Conservation (phyloP, 35 echinoderm and acorn worm genomes). For the Patiria miniata region DNA sequence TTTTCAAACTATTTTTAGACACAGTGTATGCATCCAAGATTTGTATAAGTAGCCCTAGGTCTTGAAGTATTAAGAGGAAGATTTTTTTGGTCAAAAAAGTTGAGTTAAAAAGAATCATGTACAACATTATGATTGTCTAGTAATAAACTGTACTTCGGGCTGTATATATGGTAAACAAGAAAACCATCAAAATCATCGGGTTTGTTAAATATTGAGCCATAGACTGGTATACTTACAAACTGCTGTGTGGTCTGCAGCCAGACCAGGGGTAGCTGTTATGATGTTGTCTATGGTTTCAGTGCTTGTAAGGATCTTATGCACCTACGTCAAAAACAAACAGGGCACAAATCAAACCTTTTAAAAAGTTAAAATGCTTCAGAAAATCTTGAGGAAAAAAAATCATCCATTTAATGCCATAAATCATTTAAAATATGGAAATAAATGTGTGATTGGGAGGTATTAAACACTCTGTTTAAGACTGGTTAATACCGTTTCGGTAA, state of each 20-base stretch:
- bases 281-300: conserved; percentile 91
- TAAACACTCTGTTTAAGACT: too few species aligned
- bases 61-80: too few species aligned
- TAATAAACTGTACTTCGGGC: neutral
- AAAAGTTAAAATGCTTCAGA: neutral
- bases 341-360: too few species aligned
- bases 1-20: too few species aligned
- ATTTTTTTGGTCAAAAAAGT: neutral
- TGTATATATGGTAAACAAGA: neutral
- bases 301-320: conserved; percentile 87
- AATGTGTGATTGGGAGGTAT: too few species aligned
- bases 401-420: neutral
- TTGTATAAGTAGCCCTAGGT: too few species aligned
- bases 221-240: conserved; percentile 66
- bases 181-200: neutral
- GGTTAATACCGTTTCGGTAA: neutral
- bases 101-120: neutral
- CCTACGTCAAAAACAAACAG: conserved; percentile 57
- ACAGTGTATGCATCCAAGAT: too few species aligned
- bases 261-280: conserved; percentile 82
- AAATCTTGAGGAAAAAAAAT: neutral
- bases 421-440: neutral
- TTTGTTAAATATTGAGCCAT: neutral
- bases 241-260: conserved; percentile 79
- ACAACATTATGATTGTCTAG: neutral